Base-by-base conservation (phyloP, 2,888 invertebrate species). In the Tribolium freemani region DNA sequence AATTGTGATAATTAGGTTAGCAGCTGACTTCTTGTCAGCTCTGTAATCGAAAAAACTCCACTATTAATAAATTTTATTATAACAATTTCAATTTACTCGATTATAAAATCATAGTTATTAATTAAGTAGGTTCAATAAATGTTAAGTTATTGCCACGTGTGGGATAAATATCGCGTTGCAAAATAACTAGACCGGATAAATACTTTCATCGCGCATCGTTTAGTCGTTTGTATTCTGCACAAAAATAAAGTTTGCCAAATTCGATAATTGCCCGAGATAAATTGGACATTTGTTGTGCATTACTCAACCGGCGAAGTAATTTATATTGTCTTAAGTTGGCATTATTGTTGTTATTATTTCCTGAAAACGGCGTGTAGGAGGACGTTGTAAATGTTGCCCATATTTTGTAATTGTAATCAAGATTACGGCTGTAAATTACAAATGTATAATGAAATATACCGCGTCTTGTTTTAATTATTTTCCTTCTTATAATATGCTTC, bases 331-430 rank as follows among this genome's bases (percentile, higher is more conserved):
- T 83, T 81, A 82, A 84, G 83, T 83, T 84, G 82, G 84, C 82
- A 82, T 80, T 81, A 83, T 83, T 84, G 83, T 83, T 84, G 81
- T 83, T 84, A 83, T 84, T 85, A 84, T 84, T 85, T 84, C 84
- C 84, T 84, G 85, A 85, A 85, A 84, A 78, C 77, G 77, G 77
- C 79, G 80, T 81, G 85, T 85, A 81, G 86, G 86, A 80, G 85
- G 85, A 85, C 85, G 79, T 82, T 73, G 84, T 81, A 83, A 86
- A 85, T 84, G 86, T 83, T 81, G 82, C 80, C 81, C 84, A 83
- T 85, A 86, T 85, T 86, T 85, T 83, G 84, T 85, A 85, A 86
- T 86, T 85, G 84, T 81, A 85, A 86, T 86, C 85, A 85, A 85
- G 84, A 85, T 86, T 84, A 80, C 76, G 81, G 78, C 77, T 76